Conservation (phyloP, 2,113 vertebrate species). For the Electrona antarctica region DNA sequence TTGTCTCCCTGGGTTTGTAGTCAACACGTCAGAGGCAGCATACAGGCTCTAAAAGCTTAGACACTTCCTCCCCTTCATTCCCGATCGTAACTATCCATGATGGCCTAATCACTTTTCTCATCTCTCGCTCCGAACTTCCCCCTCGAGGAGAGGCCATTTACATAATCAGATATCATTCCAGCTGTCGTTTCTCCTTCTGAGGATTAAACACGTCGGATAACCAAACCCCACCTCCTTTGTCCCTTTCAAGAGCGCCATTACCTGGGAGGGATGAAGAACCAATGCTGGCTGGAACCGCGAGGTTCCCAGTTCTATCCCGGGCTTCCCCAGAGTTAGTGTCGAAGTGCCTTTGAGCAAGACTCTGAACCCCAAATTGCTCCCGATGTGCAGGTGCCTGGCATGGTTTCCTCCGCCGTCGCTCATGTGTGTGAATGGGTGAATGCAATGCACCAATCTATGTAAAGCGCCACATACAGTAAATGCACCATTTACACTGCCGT, state of each 20-base stretch:
- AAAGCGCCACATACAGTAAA: no score
- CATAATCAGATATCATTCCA: conserved; percentile 63
- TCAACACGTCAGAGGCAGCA: no score
- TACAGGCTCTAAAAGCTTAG: conserved; percentile 45
- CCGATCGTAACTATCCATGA: conserved; percentile 62
- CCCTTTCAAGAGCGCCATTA: conserved; percentile 11
- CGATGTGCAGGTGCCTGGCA: no score
- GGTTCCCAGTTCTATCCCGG: no score
- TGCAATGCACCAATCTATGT: no score
- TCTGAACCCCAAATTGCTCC: no score
- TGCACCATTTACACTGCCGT: no score
- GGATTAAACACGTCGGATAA: conserved; percentile 29
- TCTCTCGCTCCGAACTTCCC: conserved; percentile 48
- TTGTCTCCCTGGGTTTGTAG: conserved; percentile 42
- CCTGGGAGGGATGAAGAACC: neutral
- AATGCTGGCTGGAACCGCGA: no score
- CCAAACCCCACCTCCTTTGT: neutral
- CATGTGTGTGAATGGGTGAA: no score
- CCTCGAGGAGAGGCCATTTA: conserved; percentile 61
- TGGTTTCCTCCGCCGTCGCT: no score
- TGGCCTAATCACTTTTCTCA: conserved; percentile 60
- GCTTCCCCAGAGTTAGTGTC: no score
- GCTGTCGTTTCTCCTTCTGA: conserved; percentile 44
- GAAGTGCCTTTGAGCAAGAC: no score
- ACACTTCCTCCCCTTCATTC: conserved; percentile 48